Base-by-base conservation (phyloP, 2,797 vertebrate genomes). In the Bovichtus diacanthus region DNA sequence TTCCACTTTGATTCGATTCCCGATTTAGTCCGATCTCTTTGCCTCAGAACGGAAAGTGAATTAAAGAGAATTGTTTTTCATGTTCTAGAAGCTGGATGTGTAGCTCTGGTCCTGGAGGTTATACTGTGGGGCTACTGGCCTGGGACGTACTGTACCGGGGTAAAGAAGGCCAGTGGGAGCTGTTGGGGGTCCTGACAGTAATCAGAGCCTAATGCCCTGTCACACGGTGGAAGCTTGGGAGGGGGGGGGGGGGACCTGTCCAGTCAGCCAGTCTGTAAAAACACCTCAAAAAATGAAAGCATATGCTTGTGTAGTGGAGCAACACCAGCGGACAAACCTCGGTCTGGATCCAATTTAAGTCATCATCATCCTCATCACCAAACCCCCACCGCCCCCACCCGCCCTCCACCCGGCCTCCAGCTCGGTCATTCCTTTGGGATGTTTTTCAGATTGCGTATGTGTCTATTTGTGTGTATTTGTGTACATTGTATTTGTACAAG, bases 331-430 rank as follows among this genome's bases (percentile, higher is more conserved):
- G 85, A 75, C 58, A 66, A 87, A 78, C 72, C 41, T 4, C 75
- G 7, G 85, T 95, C 95, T 96, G 95, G 87, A 94, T 95, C 87
- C 92, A 94, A 94, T 95, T 94, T 88, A 86, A 87, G 67, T 89
- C 90, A 87, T 93, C 89, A 69, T 84, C 91, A 63, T 90, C 90
- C 81, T 92, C 92, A 83, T 79, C 79, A 87, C 82, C 71, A 76
- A 53, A 31, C 34, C 75, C 43, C 66, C 29, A 46, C 55, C 49
- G 2, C 53, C n/a, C 31, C 44, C 15, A 13, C 31, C 44, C 75
- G 62, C 50, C 19, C 50, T 49, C 73, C 62, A 39, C 60, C 34
- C 1, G 38, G 62, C 80, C 84, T 83, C 77, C 73, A 81, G 71
- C 82, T 81, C 10, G 0, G 18, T 34, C 76, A 39, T 23, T 86